A percentile compares a stretch with the other conserved stretches of the same genome.
Conservation (phyloP, 1,140 invertebrate species). For the Euura lappo region DNA sequence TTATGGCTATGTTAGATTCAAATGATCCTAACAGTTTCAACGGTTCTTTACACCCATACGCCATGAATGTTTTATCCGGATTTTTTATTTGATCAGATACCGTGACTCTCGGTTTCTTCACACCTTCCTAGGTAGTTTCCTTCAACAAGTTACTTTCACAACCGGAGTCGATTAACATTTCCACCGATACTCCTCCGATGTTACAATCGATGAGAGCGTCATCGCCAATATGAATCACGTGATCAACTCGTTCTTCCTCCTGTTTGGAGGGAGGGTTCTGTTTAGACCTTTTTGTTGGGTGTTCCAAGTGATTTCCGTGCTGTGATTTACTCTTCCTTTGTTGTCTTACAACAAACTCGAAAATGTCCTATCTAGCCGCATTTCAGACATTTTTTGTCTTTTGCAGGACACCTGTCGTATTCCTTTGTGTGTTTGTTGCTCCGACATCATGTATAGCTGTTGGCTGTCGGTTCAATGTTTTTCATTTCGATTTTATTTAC, state of each 20-base stretch:
- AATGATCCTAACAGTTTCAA: background rate
- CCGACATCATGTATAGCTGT: background rate
- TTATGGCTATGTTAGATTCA: slow-evolving; percentile 22
- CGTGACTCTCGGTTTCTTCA: background rate
- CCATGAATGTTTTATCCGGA: no score
- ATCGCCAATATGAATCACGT: slow-evolving; percentile 30
- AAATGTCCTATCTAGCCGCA: no score
- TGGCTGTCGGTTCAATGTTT: background rate
- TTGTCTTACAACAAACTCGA: background rate
- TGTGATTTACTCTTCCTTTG: background rate
- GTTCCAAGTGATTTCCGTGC: no score
- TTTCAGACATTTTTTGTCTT: no score
- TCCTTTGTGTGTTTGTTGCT: background rate
- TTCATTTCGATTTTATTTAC: no score
- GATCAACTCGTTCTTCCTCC: slow-evolving; percentile 20
- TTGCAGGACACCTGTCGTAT: no score
- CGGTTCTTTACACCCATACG: no score
- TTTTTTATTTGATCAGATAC: slow-evolving; percentile 27
- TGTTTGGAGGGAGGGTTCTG: background rate
- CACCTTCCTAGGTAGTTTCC: no score
- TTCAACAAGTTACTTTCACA: no score
- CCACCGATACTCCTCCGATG: background rate
- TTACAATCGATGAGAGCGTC: slow-evolving; percentile 9
- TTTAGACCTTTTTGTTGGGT: background rate
- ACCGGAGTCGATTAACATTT: no score